Evolutionary conservation across 2,888 invertebrate genomes (phyloP), one percentile per base, ranked within the genome.

Genomic region (Habrosyne pyritoides): DNA sequence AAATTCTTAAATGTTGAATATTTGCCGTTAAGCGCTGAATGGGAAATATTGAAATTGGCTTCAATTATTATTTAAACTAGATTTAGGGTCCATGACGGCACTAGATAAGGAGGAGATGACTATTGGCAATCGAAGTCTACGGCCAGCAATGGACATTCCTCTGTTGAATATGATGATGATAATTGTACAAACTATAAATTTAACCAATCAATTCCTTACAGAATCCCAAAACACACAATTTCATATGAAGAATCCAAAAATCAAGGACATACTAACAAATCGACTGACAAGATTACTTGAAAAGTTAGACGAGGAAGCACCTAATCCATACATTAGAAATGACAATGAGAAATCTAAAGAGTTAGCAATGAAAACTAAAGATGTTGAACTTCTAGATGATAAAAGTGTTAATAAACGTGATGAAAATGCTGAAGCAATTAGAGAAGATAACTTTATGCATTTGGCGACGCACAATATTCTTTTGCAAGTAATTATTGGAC

Each of bases 381-480:
- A 56, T 14, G 7, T 21, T 36, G 7, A 53, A 51, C 1, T 5
- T 12, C 1, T 63, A 60, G 21, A 21, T 18, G 10, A 24, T 42
- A 46, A 1, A 36, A 53, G 51, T 54, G 14, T 59, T 26, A 52
- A 55, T 7, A 47, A 56, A 57, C 47, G 56, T 33, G 53, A 62
- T 50, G 7, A 36, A 10, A 49, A 54, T 54, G 21, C 18, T 50
- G 33, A 60, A 47, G 46, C 10, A 21, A 50, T 46, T 14, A 53
- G 48, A 3, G 60, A 74, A 22, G 75, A 79, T 1, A 77, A 83
- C 14, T 47, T 83, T 6, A 48, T 86, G n/a, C 84, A 87, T 66
- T 47, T 83, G n/a, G 80, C 82, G 0, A 79, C 89, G 71, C 87
- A 88, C 42, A 85, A 87, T 54, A 75, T 86, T 12, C 58, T 90